Evolutionary conservation across 2,113 vertebrate species (phyloP).

Genomic region (Arothron firmamentum): DNA sequence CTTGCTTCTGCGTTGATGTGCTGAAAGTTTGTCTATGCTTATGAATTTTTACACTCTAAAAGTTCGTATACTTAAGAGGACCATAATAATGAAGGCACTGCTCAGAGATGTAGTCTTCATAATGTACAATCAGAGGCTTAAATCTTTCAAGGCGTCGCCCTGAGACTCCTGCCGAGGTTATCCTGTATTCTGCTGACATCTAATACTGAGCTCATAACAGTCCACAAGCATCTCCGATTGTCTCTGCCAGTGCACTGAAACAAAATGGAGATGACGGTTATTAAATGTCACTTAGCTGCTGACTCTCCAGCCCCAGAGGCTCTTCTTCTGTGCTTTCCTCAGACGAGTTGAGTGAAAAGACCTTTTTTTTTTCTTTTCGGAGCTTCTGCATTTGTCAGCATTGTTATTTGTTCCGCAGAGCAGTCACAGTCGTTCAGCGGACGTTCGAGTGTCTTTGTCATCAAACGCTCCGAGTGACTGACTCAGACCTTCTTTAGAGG

Average conservation of each 20-base stretch:
- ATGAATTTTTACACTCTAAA: background rate
- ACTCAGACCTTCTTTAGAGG: conserved; percentile 55
- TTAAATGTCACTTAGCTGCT: conserved; percentile 62
- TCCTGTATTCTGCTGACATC: conserved; percentile 41
- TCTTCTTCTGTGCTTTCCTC: conserved; percentile 3
- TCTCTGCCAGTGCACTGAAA: conserved; percentile 34
- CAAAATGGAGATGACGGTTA: conserved; percentile 47
- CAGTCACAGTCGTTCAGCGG: conserved; percentile 53
- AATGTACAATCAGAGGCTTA: conserved; percentile 21
- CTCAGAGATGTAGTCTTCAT: background rate
- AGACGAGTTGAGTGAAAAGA: conserved; percentile 14
- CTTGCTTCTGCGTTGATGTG: conserved; percentile 15
- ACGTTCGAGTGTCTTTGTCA: conserved; percentile 46
- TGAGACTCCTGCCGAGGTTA: conserved; percentile 38
- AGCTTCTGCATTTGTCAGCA: conserved; percentile 44
- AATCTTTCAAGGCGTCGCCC: conserved; percentile 32
- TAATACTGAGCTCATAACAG: conserved; percentile 49
- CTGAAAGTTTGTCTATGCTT: too few relatives aligned
- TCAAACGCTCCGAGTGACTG: conserved; percentile 43
- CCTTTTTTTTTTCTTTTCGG: conserved; percentile 2
- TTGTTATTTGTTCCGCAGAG: conserved; percentile 40
- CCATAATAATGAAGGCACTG: background rate
- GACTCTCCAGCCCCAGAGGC: conserved; percentile 41
- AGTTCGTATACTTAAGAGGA: background rate
- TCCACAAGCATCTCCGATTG: conserved; percentile 50